Evolutionary conservation across 1,140 invertebrate species (phyloP).

Genomic region (Zaprionus gabonicus): DNA sequence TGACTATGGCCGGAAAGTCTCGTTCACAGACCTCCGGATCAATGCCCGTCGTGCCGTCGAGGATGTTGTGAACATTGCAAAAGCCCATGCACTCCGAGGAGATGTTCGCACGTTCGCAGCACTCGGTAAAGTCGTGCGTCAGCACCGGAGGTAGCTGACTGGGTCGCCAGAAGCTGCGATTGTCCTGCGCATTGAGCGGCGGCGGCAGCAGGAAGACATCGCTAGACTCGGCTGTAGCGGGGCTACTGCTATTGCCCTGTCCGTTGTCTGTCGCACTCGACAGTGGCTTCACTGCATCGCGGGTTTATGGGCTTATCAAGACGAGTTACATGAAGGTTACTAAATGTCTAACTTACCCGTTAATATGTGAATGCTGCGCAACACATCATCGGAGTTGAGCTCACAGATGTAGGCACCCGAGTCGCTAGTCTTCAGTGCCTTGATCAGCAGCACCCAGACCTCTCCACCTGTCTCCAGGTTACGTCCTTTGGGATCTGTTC

Average conservation of each 20-base stretch:
- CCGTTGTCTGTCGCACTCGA: conserved; percentile 84
- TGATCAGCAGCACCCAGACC: conserved; percentile 93
- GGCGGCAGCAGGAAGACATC: conserved; percentile 84
- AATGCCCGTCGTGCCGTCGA: conserved; percentile 91
- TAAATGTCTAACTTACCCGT: conserved; percentile 86
- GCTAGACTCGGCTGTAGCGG: conserved; percentile 84
- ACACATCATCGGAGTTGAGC: conserved; percentile 91
- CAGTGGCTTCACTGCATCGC: conserved; percentile 63
- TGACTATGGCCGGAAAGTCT: conserved; percentile 91
- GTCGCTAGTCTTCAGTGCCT: conserved; percentile 88
- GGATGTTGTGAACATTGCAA: conserved; percentile 92
- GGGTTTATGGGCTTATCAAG: not conserved
- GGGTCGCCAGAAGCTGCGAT: conserved; percentile 77
- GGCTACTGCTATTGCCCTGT: conserved; percentile 60
- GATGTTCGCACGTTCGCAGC: conserved; percentile 89
- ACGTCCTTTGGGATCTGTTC: conserved; percentile 85
- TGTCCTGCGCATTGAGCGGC: conserved; percentile 82
- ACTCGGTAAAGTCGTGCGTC: conserved; percentile 91
- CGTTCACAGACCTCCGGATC: conserved; percentile 91
- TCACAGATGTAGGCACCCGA: conserved; percentile 92
- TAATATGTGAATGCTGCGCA: conserved; percentile 90
- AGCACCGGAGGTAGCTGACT: conserved; percentile 72
- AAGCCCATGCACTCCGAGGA: conserved; percentile 89
- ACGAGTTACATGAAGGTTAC: not conserved
- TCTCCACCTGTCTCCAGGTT: conserved; percentile 87